Evolutionary conservation across 2,888 invertebrate species (phyloP).

Genomic region (Euzetes globulus): DNA sequence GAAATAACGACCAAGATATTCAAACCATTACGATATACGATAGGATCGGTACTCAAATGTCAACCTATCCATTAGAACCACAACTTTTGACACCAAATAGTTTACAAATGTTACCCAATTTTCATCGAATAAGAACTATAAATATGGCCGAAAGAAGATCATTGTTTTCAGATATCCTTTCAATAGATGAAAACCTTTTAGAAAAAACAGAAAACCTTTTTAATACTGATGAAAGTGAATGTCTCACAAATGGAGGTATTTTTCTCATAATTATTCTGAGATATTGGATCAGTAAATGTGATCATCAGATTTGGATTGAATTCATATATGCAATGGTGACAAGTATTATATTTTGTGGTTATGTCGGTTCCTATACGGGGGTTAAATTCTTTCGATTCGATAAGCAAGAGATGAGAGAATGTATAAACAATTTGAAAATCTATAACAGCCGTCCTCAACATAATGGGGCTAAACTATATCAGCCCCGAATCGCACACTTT

Average conservation of each 20-base stretch:
- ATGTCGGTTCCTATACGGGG: neutral
- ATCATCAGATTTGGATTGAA: constrained; percentile 33
- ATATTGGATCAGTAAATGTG: constrained; percentile 20
- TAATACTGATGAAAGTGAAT: neutral
- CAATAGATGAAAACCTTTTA: neutral
- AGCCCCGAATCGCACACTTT: constrained; percentile 34
- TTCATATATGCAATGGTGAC: constrained; percentile 16
- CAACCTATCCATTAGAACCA: neutral
- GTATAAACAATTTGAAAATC: neutral
- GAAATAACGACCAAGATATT: constrained; percentile 9
- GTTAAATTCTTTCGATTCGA: neutral
- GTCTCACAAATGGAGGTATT: neutral
- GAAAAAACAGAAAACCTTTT: neutral
- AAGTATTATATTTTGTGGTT: constrained; percentile 9
- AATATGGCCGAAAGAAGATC: neutral
- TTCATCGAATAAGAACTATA: constrained; percentile 4
- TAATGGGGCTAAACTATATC: constrained; percentile 4
- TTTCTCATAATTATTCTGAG: neutral
- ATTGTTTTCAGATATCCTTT: constrained; percentile 9
- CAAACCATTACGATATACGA: neutral
- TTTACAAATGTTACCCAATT: constrained; percentile 15
- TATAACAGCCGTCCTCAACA: neutral
- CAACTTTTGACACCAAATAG: neutral
- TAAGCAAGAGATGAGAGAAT: neutral
- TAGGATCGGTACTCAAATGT: neutral